Percentiles rank a stretch among this genome's conserved stretches.
These are phyloP conservation scores for Aurelia aurita DNA, from an alignment of 30 jellyfish, hydroid and myxozoan genomes.

Conservation along the genomic window DNA sequence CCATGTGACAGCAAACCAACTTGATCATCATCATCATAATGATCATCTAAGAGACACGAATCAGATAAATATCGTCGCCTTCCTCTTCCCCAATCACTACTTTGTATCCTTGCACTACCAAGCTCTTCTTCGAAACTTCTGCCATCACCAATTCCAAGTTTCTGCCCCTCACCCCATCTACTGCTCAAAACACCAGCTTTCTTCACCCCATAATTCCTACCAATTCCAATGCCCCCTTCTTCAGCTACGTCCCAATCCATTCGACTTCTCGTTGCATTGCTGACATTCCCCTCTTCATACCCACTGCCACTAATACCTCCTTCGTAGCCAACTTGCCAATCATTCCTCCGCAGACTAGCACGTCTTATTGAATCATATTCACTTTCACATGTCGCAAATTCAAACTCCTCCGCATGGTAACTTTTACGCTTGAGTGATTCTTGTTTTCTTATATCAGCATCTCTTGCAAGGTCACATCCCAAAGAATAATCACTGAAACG, in stretches of 20 bases:
- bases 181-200: slow-evolving; percentile 24
- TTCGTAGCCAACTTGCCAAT: slow-evolving; percentile 53
- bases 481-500: neutral
- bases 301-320: slow-evolving; percentile 27
- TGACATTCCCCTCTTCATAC: neutral
- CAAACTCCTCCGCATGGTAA: slow-evolving; percentile 24
- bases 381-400: slow-evolving; percentile 48
- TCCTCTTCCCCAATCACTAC: slow-evolving; percentile 55
- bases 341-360: slow-evolving; percentile 32
- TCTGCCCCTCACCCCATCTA: slow-evolving; percentile 41
- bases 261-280: slow-evolving; percentile 18
- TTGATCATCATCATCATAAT: slow-evolving; percentile 47
- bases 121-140: neutral
- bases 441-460: slow-evolving; percentile 20
- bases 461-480: neutral
- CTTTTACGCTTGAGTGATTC: slow-evolving; percentile 6
- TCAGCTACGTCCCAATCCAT: slow-evolving; percentile 47
- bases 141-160: slow-evolving; percentile 53
- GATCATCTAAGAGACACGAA: slow-evolving; percentile 54
- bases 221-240: slow-evolving; percentile 58
- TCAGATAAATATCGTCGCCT: slow-evolving; percentile 50
- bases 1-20: neutral
- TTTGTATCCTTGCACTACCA: slow-evolving; percentile 23
- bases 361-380: slow-evolving; percentile 18
- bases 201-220: slow-evolving; percentile 48